phyloP scores from a whole-genome alignment of 1,140 invertebrate genomes.

The Parapsyche elsis region DNA sequence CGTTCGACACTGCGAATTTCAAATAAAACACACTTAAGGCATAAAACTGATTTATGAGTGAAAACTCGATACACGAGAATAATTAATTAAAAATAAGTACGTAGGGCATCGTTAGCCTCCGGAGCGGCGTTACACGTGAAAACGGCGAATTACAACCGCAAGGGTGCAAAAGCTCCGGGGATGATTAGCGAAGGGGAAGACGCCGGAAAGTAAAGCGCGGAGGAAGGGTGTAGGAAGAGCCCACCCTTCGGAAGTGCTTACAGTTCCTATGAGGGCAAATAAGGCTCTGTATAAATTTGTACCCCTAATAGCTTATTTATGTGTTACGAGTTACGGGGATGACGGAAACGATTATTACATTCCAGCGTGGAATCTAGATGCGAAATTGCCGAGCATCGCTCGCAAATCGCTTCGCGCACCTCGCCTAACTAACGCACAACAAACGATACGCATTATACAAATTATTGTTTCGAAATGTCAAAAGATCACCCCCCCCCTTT shows the following conservation, averaged over 20 bases:
- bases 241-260: slow-evolving; percentile 29
- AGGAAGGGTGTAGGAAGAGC: slow-evolving; percentile 1
- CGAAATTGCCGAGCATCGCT: neutral
- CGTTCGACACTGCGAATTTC: neutral
- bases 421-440: neutral
- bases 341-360: slow-evolving; percentile 33
- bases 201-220: slow-evolving; percentile 16
- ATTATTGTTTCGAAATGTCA: too few species aligned
- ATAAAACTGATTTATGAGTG: slow-evolving; percentile 7
- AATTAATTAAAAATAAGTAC: slow-evolving; percentile 10
- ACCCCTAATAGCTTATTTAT: slow-evolving; percentile 33
- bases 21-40: neutral
- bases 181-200: slow-evolving; percentile 12
- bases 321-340: slow-evolving; percentile 21
- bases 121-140: neutral
- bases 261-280: slow-evolving; percentile 33
- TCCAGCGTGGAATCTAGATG: slow-evolving; percentile 19
- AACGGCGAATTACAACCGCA: slow-evolving; percentile 29
- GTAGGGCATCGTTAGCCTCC: neutral
- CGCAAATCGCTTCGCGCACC: neutral
- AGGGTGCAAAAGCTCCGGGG: neutral
- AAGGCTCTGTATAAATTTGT: slow-evolving; percentile 39
- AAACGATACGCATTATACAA: neutral
- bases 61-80: neutral
- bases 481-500: neutral